These are phyloP conservation scores for Oryzaephilus surinamensis DNA, from an alignment of 1,140 invertebrate genomes.

Conservation along the genomic window DNA sequence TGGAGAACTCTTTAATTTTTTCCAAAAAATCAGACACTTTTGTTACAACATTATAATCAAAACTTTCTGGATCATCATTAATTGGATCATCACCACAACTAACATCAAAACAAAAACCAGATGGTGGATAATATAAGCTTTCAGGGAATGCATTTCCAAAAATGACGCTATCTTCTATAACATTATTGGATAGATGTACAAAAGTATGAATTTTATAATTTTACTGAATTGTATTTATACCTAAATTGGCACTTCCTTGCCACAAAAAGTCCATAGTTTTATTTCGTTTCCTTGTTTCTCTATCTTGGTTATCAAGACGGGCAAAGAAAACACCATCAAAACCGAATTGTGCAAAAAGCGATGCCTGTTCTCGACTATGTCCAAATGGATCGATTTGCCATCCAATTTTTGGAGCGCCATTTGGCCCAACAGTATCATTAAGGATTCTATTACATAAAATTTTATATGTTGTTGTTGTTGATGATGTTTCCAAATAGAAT, in stretches of 20 bases:
- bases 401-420: slow-evolving; percentile 50
- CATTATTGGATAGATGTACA: too few relatives aligned
- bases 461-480: neutral
- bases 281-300: slow-evolving; percentile 44
- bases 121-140: slow-evolving; percentile 68
- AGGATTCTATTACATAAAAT: slow-evolving; percentile 1
- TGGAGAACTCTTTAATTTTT: slow-evolving; percentile 10
- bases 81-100: slow-evolving; percentile 74
- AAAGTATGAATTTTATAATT: too few relatives aligned
- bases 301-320: slow-evolving; percentile 65
- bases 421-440: slow-evolving; percentile 49
- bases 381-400: slow-evolving; percentile 73
- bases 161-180: too few relatives aligned
- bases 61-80: slow-evolving; percentile 59
- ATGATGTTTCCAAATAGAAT: neutral
- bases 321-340: slow-evolving; percentile 68
- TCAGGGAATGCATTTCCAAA: slow-evolving; percentile 65
- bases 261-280: slow-evolving; percentile 69
- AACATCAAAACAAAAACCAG: slow-evolving; percentile 84
- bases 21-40: slow-evolving; percentile 39
- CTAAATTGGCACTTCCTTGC: slow-evolving; percentile 31
- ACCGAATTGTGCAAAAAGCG: slow-evolving; percentile 53
- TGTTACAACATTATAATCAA: slow-evolving; percentile 59
- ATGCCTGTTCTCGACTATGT: slow-evolving; percentile 56
- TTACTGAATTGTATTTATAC: slow-evolving; percentile 18